These are phyloP conservation scores for Albula glossodonta DNA, from an alignment of 2,113 vertebrate genomes.

Conservation along the genomic window DNA sequence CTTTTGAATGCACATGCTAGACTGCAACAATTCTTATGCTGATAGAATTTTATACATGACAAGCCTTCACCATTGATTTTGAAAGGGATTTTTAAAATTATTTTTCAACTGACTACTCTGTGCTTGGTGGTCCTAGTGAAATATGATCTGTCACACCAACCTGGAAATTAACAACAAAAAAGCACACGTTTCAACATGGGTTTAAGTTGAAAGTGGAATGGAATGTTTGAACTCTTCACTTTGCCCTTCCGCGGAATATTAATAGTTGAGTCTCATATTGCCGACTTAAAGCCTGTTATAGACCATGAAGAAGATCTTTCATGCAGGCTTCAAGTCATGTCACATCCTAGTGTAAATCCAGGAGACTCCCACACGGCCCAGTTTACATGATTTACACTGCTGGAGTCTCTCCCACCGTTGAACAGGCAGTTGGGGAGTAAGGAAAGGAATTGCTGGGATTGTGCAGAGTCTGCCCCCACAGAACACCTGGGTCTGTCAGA, in stretches of 20 bases:
- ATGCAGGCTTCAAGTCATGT: constrained; percentile 18
- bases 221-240: constrained; percentile 21
- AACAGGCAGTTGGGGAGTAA: constrained; percentile 9
- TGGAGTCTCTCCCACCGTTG: constrained; percentile 14
- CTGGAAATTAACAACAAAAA: constrained; percentile 10
- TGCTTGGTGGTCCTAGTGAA: constrained; percentile 14
- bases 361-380: constrained; percentile 21
- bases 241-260: constrained; percentile 18
- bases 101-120: neutral
- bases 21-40: constrained; percentile 2
- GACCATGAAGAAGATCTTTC: constrained; percentile 25
- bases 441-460: neutral
- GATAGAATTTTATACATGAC: constrained; percentile 20
- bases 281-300: constrained; percentile 20
- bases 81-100: neutral
- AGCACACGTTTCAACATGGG: neutral
- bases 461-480: neutral
- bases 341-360: constrained; percentile 21
- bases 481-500: neutral
- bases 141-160: constrained; percentile 27
- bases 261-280: constrained; percentile 8
- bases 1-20: constrained; percentile 25
- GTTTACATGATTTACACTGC: constrained; percentile 14
- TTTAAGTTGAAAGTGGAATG: constrained; percentile 22
- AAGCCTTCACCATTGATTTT: constrained; percentile 14